Percentiles rank a stretch among this genome's conserved stretches.
Conservation (phyloP, 2,888 invertebrate genomes). For the Ptilodon capucinus region DNA sequence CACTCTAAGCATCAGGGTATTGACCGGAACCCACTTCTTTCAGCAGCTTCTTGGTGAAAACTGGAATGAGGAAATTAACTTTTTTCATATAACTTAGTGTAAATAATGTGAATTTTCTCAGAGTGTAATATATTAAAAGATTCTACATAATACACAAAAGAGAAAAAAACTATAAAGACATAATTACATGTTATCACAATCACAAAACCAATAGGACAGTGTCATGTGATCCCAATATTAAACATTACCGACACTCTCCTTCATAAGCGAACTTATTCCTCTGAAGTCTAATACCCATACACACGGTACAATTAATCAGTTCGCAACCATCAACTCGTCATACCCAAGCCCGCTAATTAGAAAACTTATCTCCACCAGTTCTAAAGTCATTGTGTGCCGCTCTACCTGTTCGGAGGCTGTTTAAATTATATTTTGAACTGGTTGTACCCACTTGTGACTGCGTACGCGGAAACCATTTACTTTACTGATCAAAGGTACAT, state of each 20-base stretch:
- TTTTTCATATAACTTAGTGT: too few species aligned
- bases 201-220: not conserved
- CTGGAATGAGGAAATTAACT: too few species aligned
- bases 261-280: not conserved
- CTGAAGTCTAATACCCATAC: not conserved
- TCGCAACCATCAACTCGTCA: slow-evolving; percentile 12
- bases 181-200: too few species aligned
- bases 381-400: slow-evolving; percentile 42
- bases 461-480: not conserved
- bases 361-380: slow-evolving; percentile 40
- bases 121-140: too few species aligned
- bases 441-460: not conserved
- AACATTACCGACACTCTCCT: not conserved
- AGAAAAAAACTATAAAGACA: too few species aligned
- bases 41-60: too few species aligned
- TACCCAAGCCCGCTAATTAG: slow-evolving; percentile 42
- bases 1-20: too few species aligned
- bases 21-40: too few species aligned
- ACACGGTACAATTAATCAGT: slow-evolving; percentile 16
- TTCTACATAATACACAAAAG: too few species aligned
- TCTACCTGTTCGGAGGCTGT: slow-evolving; percentile 15
- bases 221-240: not conserved
- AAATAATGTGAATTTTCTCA: too few species aligned
- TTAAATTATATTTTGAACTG: not conserved
- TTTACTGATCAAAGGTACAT: not conserved